Percentiles rank a stretch among this genome's conserved stretches.
phyloP scores from a whole-genome alignment of 64 coral and sea anemone genomes.

The Montipora foliosa region DNA sequence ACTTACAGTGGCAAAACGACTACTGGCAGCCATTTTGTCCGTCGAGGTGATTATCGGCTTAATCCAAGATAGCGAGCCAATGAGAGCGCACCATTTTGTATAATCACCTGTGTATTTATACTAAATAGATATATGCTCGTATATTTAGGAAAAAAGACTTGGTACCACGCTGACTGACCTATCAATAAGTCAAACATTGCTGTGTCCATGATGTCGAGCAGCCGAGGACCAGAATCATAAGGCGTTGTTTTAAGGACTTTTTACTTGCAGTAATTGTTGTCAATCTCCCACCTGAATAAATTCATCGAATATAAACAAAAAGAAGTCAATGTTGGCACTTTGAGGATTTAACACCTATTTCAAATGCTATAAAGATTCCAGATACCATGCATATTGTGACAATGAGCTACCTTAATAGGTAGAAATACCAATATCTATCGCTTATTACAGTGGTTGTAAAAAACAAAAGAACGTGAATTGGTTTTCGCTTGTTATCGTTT shows the following conservation, averaged over 20 bases:
- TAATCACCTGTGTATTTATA: too few relatives aligned
- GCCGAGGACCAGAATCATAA: slow-evolving; percentile 85
- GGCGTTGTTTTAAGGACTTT: slow-evolving; percentile 79
- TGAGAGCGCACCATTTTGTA: too few relatives aligned
- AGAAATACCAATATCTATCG: too few relatives aligned
- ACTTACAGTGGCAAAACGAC: too few relatives aligned
- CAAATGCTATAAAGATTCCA: not conserved
- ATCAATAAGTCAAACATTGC: slow-evolving; percentile 98
- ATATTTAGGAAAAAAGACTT: not conserved
- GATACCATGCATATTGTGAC: too few relatives aligned
- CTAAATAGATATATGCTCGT: not conserved
- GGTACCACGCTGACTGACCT: slow-evolving; percentile 48
- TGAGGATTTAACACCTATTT: not conserved
- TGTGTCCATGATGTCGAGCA: slow-evolving; percentile 95
- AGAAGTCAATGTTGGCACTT: not conserved
- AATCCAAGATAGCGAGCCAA: too few relatives aligned
- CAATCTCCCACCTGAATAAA: slow-evolving; percentile 84
- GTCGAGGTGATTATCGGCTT: too few relatives aligned
- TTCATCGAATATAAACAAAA: not conserved
- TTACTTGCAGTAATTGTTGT: slow-evolving; percentile 79
- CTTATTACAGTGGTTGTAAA: too few relatives aligned
- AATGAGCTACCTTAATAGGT: too few relatives aligned
- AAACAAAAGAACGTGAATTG: too few relatives aligned
- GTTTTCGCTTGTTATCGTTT: too few relatives aligned
- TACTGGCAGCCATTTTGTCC: too few relatives aligned